These are phyloP conservation scores for Periplaneta americana DNA, from an alignment of 1,140 invertebrate species.

Conservation along the genomic window DNA sequence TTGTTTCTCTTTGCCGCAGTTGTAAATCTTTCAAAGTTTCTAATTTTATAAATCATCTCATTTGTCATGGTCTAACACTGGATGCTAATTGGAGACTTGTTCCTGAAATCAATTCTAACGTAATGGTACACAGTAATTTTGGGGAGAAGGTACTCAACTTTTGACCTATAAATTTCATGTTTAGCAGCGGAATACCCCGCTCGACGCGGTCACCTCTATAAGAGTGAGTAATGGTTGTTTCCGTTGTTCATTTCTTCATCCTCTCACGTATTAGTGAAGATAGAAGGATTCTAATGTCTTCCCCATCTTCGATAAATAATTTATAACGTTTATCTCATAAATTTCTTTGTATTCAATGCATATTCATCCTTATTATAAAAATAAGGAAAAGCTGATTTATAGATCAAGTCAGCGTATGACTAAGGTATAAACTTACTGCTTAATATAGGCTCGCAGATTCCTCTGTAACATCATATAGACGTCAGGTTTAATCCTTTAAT, in stretches of 20 bases:
- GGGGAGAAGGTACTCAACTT: neutral
- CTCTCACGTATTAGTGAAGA: no score
- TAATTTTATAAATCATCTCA: neutral
- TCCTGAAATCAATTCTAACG: neutral
- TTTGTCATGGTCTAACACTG: neutral
- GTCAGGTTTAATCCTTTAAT: neutral
- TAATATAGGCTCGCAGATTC: neutral
- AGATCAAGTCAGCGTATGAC: no score
- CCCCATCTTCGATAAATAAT: neutral
- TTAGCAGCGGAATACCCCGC: no score
- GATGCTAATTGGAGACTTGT: neutral
- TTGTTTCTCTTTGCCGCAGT: neutral
- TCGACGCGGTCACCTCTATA: no score
- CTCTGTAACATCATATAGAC: neutral
- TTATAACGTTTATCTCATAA: neutral
- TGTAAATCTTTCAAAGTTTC: no score
- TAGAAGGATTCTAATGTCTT: no score
- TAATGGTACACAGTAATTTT: neutral
- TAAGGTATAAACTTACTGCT: neutral
- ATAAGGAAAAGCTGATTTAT: no score
- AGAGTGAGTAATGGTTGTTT: no score
- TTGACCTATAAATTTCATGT: neutral
- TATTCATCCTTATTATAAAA: no score
- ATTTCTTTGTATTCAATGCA: neutral
- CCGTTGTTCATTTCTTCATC: no score